These are phyloP conservation scores for Rhadina sibilatrix DNA, from an alignment of 2,113 vertebrate genomes.

Conservation along the genomic window DNA sequence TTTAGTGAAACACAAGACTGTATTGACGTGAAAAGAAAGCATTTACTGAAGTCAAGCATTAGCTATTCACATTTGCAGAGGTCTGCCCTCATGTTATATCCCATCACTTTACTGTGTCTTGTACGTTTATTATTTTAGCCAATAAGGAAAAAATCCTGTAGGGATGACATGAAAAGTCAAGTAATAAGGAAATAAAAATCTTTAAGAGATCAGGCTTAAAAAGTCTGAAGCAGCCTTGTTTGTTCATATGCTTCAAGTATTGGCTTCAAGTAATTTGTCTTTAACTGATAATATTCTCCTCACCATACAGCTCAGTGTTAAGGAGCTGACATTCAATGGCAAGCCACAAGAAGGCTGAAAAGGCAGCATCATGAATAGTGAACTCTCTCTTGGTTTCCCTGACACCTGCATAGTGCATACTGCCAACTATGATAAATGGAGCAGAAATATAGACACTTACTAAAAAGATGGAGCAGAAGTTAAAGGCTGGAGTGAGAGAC, in stretches of 20 bases:
- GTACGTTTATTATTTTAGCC: background rate
- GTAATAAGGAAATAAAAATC: background rate
- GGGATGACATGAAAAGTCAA: background rate
- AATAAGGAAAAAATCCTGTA: background rate
- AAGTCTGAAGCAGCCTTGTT: background rate
- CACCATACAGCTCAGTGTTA: conserved; percentile 3
- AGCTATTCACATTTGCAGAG: background rate
- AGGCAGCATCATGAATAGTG: conserved; percentile 41
- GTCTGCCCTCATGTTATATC: background rate
- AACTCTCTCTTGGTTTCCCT: conserved; percentile 62
- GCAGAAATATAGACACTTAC: conserved; percentile 66
- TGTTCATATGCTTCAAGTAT: background rate
- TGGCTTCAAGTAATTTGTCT: conserved; percentile 26
- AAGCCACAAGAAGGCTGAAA: conserved; percentile 22
- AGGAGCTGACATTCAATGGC: background rate
- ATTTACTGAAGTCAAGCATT: background rate
- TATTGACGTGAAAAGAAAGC: background rate
- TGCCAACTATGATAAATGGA: conserved; percentile 68
- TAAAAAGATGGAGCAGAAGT: conserved; percentile 57
- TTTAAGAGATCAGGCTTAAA: background rate
- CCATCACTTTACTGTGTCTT: background rate
- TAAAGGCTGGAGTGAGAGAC: conserved; percentile 50
- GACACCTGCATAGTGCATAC: conserved; percentile 52
- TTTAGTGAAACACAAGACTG: background rate
- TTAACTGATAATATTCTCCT: conserved; percentile 29